Evolutionary conservation across 2,797 vertebrate species (phyloP).

Genomic region (Micropoecilia bifurca): DNA sequence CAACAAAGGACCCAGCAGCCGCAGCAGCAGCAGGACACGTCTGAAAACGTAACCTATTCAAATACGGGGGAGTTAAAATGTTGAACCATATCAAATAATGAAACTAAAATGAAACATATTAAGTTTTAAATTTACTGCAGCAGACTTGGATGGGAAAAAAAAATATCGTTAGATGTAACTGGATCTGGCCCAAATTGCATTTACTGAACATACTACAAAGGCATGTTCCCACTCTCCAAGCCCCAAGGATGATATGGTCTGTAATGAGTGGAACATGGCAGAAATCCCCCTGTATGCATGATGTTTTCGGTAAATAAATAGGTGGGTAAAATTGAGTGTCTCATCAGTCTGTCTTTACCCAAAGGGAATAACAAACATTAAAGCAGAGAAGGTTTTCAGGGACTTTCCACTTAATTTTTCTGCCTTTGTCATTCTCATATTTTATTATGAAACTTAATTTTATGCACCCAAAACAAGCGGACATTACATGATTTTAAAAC

Average conservation of each 20-base stretch:
- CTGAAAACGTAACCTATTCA: slow-evolving; percentile 24
- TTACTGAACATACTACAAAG: slow-evolving; percentile 31
- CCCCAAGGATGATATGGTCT: slow-evolving; percentile 38
- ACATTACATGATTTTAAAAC: background rate
- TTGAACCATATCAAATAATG: slow-evolving; percentile 6
- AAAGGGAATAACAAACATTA: slow-evolving; percentile 15
- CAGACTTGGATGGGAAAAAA: background rate
- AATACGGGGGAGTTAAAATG: slow-evolving; percentile 10
- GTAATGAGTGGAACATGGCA: slow-evolving; percentile 57
- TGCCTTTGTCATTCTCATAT: background rate
- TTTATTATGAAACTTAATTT: background rate
- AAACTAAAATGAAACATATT: background rate
- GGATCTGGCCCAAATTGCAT: slow-evolving; percentile 35
- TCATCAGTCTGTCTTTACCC: slow-evolving; percentile 48
- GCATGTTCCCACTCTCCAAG: slow-evolving; percentile 39
- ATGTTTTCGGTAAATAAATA: slow-evolving; percentile 59
- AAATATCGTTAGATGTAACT: slow-evolving; percentile 16
- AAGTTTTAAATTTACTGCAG: slow-evolving; percentile 5
- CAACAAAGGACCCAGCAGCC: slow-evolving; percentile 22
- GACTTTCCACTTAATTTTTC: slow-evolving; percentile 21
- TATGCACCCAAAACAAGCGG: background rate
- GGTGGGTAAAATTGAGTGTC: slow-evolving; percentile 48
- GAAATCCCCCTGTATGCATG: slow-evolving; percentile 41
- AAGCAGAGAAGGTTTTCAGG: slow-evolving; percentile 4
- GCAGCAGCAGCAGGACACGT: slow-evolving; percentile 1